These are phyloP conservation scores for Aphodius sticticus DNA, from an alignment of 2,888 invertebrate species.

Conservation along the genomic window DNA sequence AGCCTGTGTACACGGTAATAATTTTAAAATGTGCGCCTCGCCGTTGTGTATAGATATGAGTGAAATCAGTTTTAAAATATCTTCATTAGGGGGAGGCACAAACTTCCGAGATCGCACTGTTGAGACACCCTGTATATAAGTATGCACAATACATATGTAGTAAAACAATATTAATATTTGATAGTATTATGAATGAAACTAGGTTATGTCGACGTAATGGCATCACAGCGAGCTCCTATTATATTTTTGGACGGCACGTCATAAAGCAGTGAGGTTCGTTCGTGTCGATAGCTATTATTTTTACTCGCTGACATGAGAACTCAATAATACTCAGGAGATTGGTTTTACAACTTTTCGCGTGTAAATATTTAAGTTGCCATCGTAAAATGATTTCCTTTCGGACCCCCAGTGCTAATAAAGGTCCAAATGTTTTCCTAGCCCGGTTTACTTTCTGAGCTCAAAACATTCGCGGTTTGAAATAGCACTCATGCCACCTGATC, in stretches of 20 bases:
- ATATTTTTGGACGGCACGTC: not conserved
- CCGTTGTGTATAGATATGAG: too few relatives aligned
- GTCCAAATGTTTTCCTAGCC: not conserved
- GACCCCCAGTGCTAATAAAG: not conserved
- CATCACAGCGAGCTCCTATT: not conserved
- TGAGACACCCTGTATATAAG: too few relatives aligned
- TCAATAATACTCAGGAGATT: constrained; percentile 32
- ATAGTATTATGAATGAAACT: not conserved
- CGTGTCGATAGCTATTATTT: constrained; percentile 33
- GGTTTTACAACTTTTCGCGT: constrained; percentile 33
- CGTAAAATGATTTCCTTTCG: constrained; percentile 26
- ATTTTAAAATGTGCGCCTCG: too few relatives aligned
- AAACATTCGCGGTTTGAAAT: not conserved
- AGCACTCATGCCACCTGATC: not conserved
- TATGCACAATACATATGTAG: too few relatives aligned
- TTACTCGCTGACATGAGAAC: constrained; percentile 29
- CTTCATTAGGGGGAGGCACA: too few relatives aligned
- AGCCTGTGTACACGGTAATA: too few relatives aligned
- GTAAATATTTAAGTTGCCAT: constrained; percentile 34
- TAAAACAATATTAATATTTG: not conserved
- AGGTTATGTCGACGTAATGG: not conserved
- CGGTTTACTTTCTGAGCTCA: not conserved
- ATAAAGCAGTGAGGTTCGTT: not conserved
- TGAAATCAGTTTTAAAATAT: too few relatives aligned
- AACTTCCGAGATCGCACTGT: too few relatives aligned